Evolutionary conservation across 2,888 invertebrate genomes (phyloP).

Genomic region (Trachelus troglodyta): DNA sequence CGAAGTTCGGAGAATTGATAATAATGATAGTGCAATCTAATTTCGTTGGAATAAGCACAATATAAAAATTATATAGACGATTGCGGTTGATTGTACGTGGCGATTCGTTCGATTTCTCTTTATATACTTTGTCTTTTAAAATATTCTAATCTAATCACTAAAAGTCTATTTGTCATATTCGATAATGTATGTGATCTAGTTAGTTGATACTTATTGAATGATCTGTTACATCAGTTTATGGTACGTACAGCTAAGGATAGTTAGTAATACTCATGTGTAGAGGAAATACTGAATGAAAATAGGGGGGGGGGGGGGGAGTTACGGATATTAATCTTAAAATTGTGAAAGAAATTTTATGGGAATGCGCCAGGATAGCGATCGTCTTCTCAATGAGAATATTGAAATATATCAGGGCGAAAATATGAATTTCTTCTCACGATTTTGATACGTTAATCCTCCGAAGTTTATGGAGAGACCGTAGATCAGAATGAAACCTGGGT

Average conservation of each 20-base stretch:
- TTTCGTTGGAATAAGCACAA: slow-evolving; percentile 10
- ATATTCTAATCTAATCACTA: background rate
- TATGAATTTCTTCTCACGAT: background rate
- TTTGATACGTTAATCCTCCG: background rate
- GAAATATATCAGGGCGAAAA: background rate
- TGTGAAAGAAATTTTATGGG: background rate
- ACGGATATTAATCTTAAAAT: background rate
- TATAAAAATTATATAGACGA: slow-evolving; percentile 20
- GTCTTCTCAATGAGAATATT: background rate
- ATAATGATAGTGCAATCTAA: background rate
- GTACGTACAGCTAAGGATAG: background rate
- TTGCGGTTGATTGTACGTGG: slow-evolving; percentile 22
- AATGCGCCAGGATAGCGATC: background rate
- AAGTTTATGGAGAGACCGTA: background rate
- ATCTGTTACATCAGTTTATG: background rate
- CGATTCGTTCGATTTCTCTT: background rate
- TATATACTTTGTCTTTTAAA: background rate
- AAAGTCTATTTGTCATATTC: background rate
- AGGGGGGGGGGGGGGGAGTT: background rate
- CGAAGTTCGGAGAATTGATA: background rate
- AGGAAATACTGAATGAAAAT: background rate
- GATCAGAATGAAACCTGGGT: background rate
- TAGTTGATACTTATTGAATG: background rate
- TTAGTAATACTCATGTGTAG: background rate
- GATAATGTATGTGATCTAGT: background rate